A percentile compares a stretch with the other conserved stretches of the same genome.
These are phyloP conservation scores for Nephotettix cincticeps DNA, from an alignment of 1,140 invertebrate genomes.

Conservation along the genomic window DNA sequence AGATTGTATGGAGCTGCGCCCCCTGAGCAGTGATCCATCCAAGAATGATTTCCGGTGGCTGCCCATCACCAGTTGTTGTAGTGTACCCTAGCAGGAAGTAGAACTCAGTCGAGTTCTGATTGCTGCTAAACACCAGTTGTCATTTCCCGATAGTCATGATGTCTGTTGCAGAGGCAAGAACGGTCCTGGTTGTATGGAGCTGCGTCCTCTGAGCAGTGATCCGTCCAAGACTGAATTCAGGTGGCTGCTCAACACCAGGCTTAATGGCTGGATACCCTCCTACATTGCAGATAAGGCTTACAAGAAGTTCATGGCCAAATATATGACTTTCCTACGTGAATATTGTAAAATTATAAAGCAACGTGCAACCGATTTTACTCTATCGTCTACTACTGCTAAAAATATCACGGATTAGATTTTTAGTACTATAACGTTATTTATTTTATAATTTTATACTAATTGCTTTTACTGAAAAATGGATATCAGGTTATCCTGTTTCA, in stretches of 20 bases:
- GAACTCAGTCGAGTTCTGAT: too few relatives aligned
- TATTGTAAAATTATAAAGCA: background rate
- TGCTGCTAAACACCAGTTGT: too few relatives aligned
- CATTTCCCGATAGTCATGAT: too few relatives aligned
- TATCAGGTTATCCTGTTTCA: too few relatives aligned
- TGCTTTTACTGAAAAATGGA: too few relatives aligned
- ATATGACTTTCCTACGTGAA: background rate
- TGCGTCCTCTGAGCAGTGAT: background rate
- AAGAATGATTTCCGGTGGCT: constrained; percentile 4
- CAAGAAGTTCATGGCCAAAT: constrained; percentile 16
- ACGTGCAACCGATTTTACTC: background rate
- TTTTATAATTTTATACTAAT: too few relatives aligned
- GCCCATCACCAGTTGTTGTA: background rate
- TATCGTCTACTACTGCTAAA: too few relatives aligned
- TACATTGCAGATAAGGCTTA: constrained; percentile 5
- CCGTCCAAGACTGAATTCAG: constrained; percentile 8
- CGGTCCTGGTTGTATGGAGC: constrained; percentile 8
- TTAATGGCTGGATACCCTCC: constrained; percentile 6
- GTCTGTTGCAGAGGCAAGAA: constrained; percentile 10
- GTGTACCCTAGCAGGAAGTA: too few relatives aligned
- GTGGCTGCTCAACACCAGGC: constrained; percentile 3
- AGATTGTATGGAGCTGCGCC: background rate
- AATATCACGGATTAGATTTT: too few relatives aligned
- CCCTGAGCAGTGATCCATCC: background rate
- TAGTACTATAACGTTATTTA: too few relatives aligned